Evolutionary conservation across 2,888 invertebrate genomes (phyloP).

Genomic region (Heliconius erato): DNA sequence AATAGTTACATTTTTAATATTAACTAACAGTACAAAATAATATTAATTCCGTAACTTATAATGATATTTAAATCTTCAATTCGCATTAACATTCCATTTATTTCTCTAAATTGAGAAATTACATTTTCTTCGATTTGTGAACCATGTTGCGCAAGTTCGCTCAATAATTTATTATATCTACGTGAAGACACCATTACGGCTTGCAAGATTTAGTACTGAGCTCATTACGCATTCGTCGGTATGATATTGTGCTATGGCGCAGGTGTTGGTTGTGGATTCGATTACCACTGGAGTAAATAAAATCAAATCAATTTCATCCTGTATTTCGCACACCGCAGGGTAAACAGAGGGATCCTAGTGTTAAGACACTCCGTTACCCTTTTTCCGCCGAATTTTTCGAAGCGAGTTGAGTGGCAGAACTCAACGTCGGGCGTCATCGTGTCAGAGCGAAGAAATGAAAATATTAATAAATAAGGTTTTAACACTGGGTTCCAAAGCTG

Average conservation of each 20-base stretch:
- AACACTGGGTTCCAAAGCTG: no score
- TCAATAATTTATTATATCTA: constrained; percentile 35
- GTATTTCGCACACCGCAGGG: no score
- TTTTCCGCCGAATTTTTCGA: no score
- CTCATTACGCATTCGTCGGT: constrained; percentile 23
- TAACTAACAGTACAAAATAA: neutral
- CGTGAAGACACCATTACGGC: constrained; percentile 39
- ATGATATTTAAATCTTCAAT: constrained; percentile 5
- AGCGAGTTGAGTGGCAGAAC: no score
- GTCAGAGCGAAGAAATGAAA: no score
- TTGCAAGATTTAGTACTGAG: constrained; percentile 26
- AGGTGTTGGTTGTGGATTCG: neutral
- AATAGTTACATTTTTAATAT: no score
- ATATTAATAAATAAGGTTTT: no score
- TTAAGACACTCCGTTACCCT: no score
- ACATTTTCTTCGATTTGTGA: constrained; percentile 16
- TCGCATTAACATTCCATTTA: neutral
- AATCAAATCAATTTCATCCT: no score
- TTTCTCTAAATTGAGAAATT: constrained; percentile 17
- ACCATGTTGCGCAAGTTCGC: constrained; percentile 3
- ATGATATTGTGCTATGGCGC: neutral
- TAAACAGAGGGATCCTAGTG: no score
- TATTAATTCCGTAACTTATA: neutral
- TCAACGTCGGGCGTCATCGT: no score
- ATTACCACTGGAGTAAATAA: neutral